Base-by-base conservation (phyloP, 2,797 vertebrate species). In the Ataeniobius toweri region DNA sequence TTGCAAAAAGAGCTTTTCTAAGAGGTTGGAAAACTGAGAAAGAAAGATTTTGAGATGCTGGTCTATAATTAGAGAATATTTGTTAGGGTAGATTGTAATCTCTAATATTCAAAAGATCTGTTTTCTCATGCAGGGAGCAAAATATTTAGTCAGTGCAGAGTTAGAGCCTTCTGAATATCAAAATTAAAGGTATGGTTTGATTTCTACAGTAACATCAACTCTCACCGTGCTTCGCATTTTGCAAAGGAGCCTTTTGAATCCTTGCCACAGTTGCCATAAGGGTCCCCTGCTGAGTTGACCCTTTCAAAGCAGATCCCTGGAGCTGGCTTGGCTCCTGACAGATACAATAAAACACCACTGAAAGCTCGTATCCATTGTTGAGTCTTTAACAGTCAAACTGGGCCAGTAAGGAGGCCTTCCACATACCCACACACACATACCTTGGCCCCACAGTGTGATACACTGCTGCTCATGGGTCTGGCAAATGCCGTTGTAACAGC, bases 401-500 rank as follows among this genome's bases (percentile, higher is more conserved):
- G 51, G 3, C 1, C 76, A 36, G 71, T 0, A 16, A 36, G 16
- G 22, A 36, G 31, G 31, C 24, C 26, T 53, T 83, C 24, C 18
- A 65, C 80, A 0, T 5, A 24, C 67, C 13, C 44, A 14, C 13
- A 7, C 22, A 69, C 12, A 46, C 67, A 46, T 84, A 99, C 98
- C 98, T 94, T 93, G 96, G 20, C 98, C 98, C 98, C 98, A 99
- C 76, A 99, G 96, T 0, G 97, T 98, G 94, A 98, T 95, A 20
- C 98, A 99, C 77, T 99, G 98, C 92, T 99, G 98, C 92, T 99
- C 98, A 5, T 99, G 98, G 55, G 98, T 99, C 93, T 98, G 98
- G 85, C 98, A 99, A 88, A 99, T 96, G 93, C 98, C 98, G 0
- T 97, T 99, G 87, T 99, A 99, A 88, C 98, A 99, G 92, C 98